Base-by-base conservation (phyloP, 2,797 vertebrate species). In the Remorina albescens region DNA sequence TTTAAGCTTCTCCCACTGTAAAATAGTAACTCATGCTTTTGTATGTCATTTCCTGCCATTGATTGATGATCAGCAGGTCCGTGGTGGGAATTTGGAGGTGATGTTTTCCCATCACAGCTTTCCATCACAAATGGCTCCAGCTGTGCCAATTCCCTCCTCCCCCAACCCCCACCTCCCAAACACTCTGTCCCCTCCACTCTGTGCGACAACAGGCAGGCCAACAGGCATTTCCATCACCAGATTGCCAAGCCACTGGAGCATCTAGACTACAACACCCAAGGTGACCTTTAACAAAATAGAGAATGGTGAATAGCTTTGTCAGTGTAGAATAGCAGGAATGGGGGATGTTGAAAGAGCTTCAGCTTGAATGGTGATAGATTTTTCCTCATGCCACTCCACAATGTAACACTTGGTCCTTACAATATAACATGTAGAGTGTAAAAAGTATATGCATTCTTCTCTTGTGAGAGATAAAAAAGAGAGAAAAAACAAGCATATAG, bases 231-330 rank as follows among this genome's bases (percentile, higher is more conserved):
- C 81, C 72, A 79, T 88, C 85, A 76, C 71, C 80, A 81, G 82
- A 89, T 74, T 89, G 86, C 80, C 80, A 85, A 89, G 85, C 80
- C 84, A 77, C 79, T 88, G 82, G 88, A 89, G 81, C 88, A 77
- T 85, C 76, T 25, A 76, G 15, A 47, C 67, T 53, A 83, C 87
- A 85, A 76, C 81, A 77, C 73, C 74, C 85, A 89, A 90, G 84
- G 86, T 92, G 87, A 92, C 88, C 88, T 90, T 86, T 89, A 85
- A 71, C 76, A 81, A 81, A 86, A 82, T 39, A 71, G 65, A 69
- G 71, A 81, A 25, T 26, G 26, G 71, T 41, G 62, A 70, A 63
- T 58, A 53, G 75, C 62, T 41, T 54, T 4, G 34, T 65, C 77
- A 74, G 73, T 8, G 47, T 42, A 56, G 57, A 57, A 10, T 32